Evolutionary conservation across 2,797 vertebrate species (phyloP).

Genomic region (Chelon labrosus): DNA sequence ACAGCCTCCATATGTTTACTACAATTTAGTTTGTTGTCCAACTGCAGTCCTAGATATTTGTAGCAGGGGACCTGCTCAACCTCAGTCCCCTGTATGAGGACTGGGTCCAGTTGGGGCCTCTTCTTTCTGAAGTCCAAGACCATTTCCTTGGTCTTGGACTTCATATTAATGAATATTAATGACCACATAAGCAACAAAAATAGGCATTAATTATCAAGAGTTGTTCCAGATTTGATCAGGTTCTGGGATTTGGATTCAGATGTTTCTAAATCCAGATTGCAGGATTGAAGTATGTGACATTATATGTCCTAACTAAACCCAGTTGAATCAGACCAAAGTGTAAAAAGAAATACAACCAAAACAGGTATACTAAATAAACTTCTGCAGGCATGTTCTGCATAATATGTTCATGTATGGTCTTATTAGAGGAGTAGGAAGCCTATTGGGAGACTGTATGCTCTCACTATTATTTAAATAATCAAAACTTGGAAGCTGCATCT

Average conservation of each 20-base stretch:
- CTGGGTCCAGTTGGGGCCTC: too few species aligned
- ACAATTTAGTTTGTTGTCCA: too few species aligned
- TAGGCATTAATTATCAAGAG: too few species aligned
- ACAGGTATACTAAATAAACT: background rate
- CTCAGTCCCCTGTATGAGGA: too few species aligned
- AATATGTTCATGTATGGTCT: constrained; percentile 10
- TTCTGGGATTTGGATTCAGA: background rate
- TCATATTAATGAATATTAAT: background rate
- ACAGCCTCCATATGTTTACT: too few species aligned
- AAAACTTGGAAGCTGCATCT: constrained; percentile 27
- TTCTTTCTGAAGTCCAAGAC: too few species aligned
- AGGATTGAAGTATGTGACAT: background rate
- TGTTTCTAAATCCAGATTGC: background rate
- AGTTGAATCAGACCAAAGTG: background rate
- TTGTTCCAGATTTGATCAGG: too few species aligned
- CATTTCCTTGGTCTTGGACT: background rate
- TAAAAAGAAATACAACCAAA: background rate
- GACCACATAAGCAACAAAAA: background rate
- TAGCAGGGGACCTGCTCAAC: too few species aligned
- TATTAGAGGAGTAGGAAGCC: background rate
- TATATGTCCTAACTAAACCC: too few species aligned
- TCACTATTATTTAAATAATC: background rate
- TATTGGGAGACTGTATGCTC: background rate
- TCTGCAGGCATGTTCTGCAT: background rate
- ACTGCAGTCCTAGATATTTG: too few species aligned